Evolutionary conservation across 2,797 vertebrate genomes (phyloP).

Genomic region (Gallinago nigripennis): DNA sequence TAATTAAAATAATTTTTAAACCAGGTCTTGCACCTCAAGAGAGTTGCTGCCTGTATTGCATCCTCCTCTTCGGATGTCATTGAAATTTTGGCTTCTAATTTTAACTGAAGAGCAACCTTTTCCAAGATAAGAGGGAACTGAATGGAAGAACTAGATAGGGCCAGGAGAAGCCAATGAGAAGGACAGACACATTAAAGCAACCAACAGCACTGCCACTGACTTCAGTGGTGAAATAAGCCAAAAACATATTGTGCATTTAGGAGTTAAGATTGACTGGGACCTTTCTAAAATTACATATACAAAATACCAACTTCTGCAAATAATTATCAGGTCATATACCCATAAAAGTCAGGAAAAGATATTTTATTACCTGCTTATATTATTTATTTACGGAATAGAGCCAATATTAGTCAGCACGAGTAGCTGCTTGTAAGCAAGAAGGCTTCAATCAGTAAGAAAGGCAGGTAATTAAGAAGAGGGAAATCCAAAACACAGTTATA

Average conservation of each 20-base stretch:
- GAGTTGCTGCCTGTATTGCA: not conserved
- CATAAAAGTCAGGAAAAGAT: slow-evolving; percentile 56
- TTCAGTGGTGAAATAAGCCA: not conserved
- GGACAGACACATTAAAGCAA: not conserved
- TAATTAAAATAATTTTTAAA: not conserved
- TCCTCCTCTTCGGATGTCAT: not conserved
- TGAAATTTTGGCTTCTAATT: not conserved
- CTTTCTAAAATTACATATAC: slow-evolving; percentile 32
- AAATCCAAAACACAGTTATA: slow-evolving; percentile 55
- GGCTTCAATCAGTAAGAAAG: not conserved
- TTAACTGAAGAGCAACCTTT: not conserved
- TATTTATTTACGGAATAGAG: not conserved
- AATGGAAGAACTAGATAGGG: not conserved
- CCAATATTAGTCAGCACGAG: slow-evolving; percentile 68
- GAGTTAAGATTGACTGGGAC: slow-evolving; percentile 12
- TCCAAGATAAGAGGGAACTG: not conserved
- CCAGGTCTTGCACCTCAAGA: rapidly evolving
- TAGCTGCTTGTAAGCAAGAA: not conserved
- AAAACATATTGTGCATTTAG: not conserved
- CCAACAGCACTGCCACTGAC: not conserved
- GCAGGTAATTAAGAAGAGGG: slow-evolving; percentile 57
- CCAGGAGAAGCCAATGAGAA: not conserved
- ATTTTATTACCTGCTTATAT: slow-evolving; percentile 59
- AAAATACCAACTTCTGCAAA: slow-evolving; percentile 36
- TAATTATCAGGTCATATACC: slow-evolving; percentile 53